Base-by-base conservation (phyloP, 1,140 invertebrate genomes). In the Calephelis nemesis region DNA sequence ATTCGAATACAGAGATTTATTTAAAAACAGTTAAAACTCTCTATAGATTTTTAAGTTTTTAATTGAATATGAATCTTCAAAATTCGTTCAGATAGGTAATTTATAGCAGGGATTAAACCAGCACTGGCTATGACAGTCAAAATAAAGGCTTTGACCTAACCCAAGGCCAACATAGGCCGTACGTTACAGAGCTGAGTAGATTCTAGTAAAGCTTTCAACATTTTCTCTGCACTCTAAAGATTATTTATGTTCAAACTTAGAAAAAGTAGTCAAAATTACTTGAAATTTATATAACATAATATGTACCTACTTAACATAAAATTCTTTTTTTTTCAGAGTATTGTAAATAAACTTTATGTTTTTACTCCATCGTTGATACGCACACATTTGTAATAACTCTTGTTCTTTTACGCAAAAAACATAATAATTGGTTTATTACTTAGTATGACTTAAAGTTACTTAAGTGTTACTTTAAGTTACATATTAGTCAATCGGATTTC, bases 111-210 rank as follows among this genome's bases (percentile, higher is more conserved):
- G 52, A 30, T 54, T 54, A 54, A 19, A 15, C 19, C 52, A 54
- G 52, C 15, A 5, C 13, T 81, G 78, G 73, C 76, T 75, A 78
- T 79, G 83, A 75, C 82, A 83, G 76, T 65, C 78, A 68, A 76
- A 80, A 77, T 79, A 69, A 76, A 78, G 70, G 71, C 68, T 63
- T 66, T 75, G 72, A 83, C 68, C 63, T 11, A 9, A 54, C 19
- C 63, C 65, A 72, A 70, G 74, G 74, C 76, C 75, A 77, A 71
- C 50, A 30, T 54, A 54, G 50, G 50, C 12, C 52, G 52, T 54
- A 54, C 1, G 19, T 54, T 30, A 30, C 15, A n/a, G 19, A 54
- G 52, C 19, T 19, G 52, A 7, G 4, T 30, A 10, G 52, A 54
- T 9, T 19, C 52, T 6, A 54, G 30, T 30, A 30, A 5, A 54